Conservation (phyloP, 2,797 vertebrate species). For the Okamejei kenojei region DNA sequence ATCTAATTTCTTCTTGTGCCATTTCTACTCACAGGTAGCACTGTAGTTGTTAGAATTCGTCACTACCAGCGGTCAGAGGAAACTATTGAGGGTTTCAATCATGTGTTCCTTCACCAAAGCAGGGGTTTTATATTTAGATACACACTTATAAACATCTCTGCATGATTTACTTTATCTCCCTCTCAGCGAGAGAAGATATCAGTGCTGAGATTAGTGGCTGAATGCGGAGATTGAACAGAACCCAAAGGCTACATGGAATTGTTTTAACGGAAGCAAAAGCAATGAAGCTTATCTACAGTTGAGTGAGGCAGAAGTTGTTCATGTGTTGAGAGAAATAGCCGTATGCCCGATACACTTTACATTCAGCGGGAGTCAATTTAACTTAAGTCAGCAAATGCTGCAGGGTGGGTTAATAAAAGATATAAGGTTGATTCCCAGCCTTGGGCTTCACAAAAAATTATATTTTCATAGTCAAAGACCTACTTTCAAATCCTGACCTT, state of each 20-base stretch:
- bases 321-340: not conserved
- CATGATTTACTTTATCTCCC: not conserved
- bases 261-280: slow-evolving; percentile 4
- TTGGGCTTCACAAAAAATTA: not conserved
- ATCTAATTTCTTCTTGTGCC: not conserved
- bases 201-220: not conserved
- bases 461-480: not conserved
- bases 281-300: not conserved
- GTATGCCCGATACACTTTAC: not conserved
- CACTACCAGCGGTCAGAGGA: not conserved
- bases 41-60: not conserved
- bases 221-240: not conserved
- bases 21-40: not conserved
- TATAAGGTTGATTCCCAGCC: not conserved
- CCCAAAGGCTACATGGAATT: not conserved
- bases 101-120: not conserved
- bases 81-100: no score
- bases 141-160: not conserved
- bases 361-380: not conserved
- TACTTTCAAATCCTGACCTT: not conserved
- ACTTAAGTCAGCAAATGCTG: not conserved
- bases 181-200: not conserved
- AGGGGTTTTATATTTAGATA: not conserved
- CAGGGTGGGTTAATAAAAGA: not conserved
- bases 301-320: not conserved